Evolutionary conservation across 2,888 invertebrate species (phyloP).

Genomic region (Dolichopus griseipennis): DNA sequence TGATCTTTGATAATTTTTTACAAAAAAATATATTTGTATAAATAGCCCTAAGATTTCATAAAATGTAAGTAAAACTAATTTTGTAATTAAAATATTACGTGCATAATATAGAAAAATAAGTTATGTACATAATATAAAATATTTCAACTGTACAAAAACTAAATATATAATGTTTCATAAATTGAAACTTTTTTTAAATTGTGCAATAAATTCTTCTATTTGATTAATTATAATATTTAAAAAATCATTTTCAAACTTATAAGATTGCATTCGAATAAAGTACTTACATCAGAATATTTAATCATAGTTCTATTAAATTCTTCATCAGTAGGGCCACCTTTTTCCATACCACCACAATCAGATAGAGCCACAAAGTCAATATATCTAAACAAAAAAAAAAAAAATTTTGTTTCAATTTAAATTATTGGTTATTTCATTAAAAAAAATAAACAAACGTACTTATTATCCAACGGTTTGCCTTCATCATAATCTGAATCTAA

Average conservation of each 20-base stretch:
- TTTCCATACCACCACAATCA: slow-evolving; percentile 61
- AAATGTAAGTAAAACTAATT: too few relatives aligned
- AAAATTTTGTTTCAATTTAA: slow-evolving; percentile 22
- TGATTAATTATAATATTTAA: not conserved
- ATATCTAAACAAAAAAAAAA: slow-evolving; percentile 39
- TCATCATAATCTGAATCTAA: slow-evolving; percentile 80
- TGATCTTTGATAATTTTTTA: too few relatives aligned
- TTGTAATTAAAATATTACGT: too few relatives aligned
- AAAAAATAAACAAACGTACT: slow-evolving; percentile 32
- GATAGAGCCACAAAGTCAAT: slow-evolving; percentile 63
- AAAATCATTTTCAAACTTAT: slow-evolving; percentile 13
- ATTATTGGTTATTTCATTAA: not conserved
- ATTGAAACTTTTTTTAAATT: too few relatives aligned
- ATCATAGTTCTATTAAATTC: slow-evolving; percentile 53
- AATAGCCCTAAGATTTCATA: too few relatives aligned
- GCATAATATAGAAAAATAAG: too few relatives aligned
- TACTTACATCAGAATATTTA: slow-evolving; percentile 46
- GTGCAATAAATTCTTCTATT: too few relatives aligned
- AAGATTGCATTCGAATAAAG: slow-evolving; percentile 20
- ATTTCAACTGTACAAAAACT: too few relatives aligned
- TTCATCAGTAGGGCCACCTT: slow-evolving; percentile 51
- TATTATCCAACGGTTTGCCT: slow-evolving; percentile 49
- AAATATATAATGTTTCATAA: too few relatives aligned
- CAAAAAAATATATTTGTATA: too few relatives aligned
- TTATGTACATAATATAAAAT: too few relatives aligned